These are phyloP conservation scores for Drosophila athabasca DNA, from an alignment of 1,140 invertebrate species.

Conservation along the genomic window DNA sequence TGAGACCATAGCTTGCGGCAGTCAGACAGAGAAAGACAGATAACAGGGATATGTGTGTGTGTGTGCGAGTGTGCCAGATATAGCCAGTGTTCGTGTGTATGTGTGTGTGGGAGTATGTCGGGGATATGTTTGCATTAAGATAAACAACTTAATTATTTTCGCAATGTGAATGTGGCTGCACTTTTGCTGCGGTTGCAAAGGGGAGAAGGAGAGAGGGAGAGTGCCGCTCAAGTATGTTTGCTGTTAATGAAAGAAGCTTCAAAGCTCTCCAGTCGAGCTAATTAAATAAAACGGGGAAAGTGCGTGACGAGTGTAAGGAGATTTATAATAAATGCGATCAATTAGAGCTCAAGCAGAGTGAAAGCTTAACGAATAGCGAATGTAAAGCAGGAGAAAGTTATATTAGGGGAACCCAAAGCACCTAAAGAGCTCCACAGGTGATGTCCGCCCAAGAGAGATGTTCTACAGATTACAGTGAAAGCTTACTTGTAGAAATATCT, in stretches of 20 bases:
- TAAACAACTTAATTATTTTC: constrained; percentile 81
- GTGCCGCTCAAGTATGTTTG: constrained; percentile 19
- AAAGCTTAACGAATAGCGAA: too few species aligned
- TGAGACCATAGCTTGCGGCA: background rate
- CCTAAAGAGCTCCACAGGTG: too few species aligned
- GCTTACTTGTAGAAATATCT: too few species aligned
- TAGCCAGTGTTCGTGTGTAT: background rate
- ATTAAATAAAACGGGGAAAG: constrained; percentile 54
- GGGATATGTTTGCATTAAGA: constrained; percentile 71
- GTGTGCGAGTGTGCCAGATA: background rate
- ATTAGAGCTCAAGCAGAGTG: background rate
- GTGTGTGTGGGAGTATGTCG: constrained; percentile 18
- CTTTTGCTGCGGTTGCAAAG: constrained; percentile 47
- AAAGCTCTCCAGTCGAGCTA: constrained; percentile 45
- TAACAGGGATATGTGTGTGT: background rate
- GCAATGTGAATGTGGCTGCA: constrained; percentile 39
- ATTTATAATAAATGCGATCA: constrained; percentile 7
- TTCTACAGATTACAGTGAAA: background rate
- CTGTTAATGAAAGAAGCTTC: constrained; percentile 50
- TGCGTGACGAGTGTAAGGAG: constrained; percentile 5
- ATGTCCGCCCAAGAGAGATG: too few species aligned
- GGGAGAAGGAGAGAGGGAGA: background rate
- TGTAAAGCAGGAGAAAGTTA: too few species aligned
- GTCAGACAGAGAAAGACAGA: background rate
- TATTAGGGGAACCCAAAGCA: too few species aligned